A percentile compares a stretch with the other conserved stretches of the same genome.
Conservation (phyloP, 2,797 vertebrate species). For the Enteromius radiatus region DNA sequence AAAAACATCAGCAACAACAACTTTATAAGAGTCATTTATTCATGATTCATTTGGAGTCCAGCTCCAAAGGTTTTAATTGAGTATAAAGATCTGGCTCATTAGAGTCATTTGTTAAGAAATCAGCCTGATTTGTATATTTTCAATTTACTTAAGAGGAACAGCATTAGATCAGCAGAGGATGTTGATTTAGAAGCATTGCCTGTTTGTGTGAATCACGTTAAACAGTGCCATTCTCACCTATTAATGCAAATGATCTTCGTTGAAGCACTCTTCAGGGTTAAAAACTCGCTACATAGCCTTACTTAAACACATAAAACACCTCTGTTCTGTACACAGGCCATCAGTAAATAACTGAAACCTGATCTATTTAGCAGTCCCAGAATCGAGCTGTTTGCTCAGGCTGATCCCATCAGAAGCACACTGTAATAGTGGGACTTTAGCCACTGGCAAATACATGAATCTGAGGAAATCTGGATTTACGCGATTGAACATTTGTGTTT, state of each 20-base stretch:
- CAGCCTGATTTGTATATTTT: neutral
- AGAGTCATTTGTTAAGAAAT: neutral
- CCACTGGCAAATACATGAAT: neutral
- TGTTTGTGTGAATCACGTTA: neutral
- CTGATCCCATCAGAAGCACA: neutral
- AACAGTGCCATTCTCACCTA: neutral
- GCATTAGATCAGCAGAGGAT: neutral
- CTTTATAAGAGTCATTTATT: neutral
- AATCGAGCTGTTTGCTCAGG: neutral
- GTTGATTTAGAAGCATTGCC: neutral
- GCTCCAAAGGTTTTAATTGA: neutral
- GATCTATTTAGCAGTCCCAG: neutral
- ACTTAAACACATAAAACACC: neutral
- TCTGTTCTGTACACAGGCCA: neutral
- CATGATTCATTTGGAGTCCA: neutral
- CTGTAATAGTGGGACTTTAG: neutral
- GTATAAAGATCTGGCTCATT: neutral
- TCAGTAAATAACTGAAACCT: neutral
- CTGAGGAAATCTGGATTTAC: slow-evolving; percentile 55
- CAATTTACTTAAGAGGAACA: neutral
- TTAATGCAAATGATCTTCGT: neutral
- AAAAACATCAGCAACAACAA: neutral
- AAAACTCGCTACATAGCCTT: neutral
- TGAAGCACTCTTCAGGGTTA: neutral
- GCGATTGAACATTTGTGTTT: slow-evolving; percentile 39